These are phyloP conservation scores for Stomatorhinus walkeri DNA, from an alignment of 2,797 vertebrate species.

Conservation along the genomic window DNA sequence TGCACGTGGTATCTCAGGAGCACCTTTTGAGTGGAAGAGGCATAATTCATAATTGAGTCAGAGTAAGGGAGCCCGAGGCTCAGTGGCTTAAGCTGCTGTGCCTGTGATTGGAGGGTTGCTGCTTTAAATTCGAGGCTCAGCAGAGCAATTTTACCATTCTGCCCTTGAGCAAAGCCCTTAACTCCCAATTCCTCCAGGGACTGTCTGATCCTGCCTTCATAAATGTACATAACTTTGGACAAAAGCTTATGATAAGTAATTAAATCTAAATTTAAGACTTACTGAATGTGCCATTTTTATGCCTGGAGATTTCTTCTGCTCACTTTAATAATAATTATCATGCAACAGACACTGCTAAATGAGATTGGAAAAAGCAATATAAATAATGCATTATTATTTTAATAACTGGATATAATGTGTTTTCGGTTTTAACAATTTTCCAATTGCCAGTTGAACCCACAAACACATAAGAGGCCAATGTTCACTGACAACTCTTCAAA, in stretches of 20 bases:
- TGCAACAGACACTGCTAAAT: neutral
- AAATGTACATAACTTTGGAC: neutral
- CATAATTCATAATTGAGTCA: neutral
- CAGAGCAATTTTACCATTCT: neutral
- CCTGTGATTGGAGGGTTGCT: neutral
- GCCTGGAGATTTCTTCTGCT: neutral
- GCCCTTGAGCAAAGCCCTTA: neutral
- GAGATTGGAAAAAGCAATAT: neutral
- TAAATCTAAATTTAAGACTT: neutral
- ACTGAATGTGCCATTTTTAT: neutral
- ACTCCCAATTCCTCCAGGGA: neutral
- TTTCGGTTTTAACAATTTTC: neutral
- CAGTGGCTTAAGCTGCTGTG: neutral
- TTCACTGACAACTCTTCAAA: neutral
- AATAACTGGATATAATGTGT: neutral
- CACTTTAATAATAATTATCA: neutral
- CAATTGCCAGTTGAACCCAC: neutral
- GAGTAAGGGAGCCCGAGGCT: neutral
- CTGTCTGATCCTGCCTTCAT: neutral
- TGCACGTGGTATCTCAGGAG: constrained; percentile 63
- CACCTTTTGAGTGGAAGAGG: constrained; percentile 42
- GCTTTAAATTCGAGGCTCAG: neutral
- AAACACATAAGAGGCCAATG: neutral
- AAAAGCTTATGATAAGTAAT: neutral
- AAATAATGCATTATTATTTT: neutral